A percentile compares a stretch with the other conserved stretches of the same genome.
Conservation (phyloP, 2,797 vertebrate species). For the Threskiornis aethiopicus region DNA sequence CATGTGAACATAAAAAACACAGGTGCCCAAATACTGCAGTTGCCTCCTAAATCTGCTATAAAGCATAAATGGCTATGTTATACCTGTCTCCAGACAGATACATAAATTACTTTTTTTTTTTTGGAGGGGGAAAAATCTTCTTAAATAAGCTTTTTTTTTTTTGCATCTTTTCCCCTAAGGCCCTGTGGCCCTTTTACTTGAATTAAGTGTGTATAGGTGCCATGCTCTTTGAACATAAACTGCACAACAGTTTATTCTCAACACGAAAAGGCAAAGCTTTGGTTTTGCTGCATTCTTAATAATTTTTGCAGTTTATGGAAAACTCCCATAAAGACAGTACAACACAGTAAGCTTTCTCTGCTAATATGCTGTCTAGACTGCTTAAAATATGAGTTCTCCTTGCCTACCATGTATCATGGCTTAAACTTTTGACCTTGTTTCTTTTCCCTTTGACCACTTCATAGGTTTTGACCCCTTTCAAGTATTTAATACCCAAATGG, state of each 20-base stretch:
- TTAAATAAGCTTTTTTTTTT: not conserved
- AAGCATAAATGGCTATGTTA: not conserved
- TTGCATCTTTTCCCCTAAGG: not conserved
- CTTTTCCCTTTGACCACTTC: conserved; percentile 56
- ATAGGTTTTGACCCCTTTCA: conserved; percentile 25
- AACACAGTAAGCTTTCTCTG: conserved; percentile 66
- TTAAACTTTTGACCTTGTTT: conserved; percentile 71
- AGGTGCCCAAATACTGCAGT: conserved; percentile 13
- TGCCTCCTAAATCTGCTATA: not conserved
- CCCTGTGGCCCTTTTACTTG: not conserved
- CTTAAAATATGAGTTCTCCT: conserved; percentile 61
- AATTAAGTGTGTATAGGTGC: not conserved
- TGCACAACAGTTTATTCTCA: conserved; percentile 32
- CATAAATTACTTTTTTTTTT: not conserved
- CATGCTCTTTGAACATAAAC: conserved; percentile 43
- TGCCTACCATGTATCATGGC: conserved; percentile 28
- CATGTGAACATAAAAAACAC: conserved; percentile 52
- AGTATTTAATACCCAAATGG: not conserved
- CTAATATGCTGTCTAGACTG: conserved; percentile 75
- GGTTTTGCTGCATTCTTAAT: conserved; percentile 54
- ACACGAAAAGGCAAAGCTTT: conserved; percentile 52
- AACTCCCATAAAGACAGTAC: conserved; percentile 39
- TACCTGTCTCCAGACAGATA: not conserved
- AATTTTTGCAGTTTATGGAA: conserved; percentile 69
- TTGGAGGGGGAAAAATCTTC: not conserved